A percentile compares a stretch with the other conserved stretches of the same genome.
Evolutionary conservation across 2,888 invertebrate species (phyloP).

Genomic region (Campoplex capitator): DNA sequence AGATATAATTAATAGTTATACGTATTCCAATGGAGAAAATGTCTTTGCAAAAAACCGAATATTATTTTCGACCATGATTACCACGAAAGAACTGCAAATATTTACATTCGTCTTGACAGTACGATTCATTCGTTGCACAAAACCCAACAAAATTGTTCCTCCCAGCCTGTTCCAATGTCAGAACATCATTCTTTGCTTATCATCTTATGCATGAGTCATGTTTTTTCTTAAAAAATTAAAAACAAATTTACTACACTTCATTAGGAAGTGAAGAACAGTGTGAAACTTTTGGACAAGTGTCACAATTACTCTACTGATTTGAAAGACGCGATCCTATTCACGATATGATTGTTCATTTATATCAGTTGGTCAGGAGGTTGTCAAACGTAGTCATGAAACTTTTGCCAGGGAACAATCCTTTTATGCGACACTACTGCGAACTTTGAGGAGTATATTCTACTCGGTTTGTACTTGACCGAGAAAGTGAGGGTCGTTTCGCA

Average conservation of each 20-base stretch:
- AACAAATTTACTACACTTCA: not conserved
- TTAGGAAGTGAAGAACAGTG: not conserved
- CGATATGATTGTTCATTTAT: not conserved
- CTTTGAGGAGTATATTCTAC: slow-evolving; percentile 25
- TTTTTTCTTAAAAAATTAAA: not conserved
- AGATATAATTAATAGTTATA: slow-evolving; percentile 31
- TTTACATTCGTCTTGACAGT: not conserved
- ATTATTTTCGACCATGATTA: slow-evolving; percentile 1
- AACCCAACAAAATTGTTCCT: not conserved
- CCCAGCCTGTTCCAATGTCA: not conserved
- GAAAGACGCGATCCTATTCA: not conserved
- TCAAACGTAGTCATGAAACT: slow-evolving; percentile 22
- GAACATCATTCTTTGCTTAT: not conserved
- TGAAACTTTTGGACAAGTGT: slow-evolving; percentile 7
- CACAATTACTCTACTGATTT: not conserved
- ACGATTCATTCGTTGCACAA: not conserved
- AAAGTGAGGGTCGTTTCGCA: slow-evolving; percentile 49
- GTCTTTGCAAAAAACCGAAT: not conserved
- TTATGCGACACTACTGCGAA: slow-evolving; percentile 9
- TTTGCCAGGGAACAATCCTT: slow-evolving; percentile 24
- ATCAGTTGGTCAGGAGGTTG: slow-evolving; percentile 6
- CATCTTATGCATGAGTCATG: not conserved
- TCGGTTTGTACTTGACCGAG: slow-evolving; percentile 15
- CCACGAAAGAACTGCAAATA: not conserved
- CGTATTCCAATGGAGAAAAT: not conserved